These are phyloP conservation scores for Melipona beecheii DNA, from an alignment of 2,888 invertebrate genomes.

Conservation along the genomic window DNA sequence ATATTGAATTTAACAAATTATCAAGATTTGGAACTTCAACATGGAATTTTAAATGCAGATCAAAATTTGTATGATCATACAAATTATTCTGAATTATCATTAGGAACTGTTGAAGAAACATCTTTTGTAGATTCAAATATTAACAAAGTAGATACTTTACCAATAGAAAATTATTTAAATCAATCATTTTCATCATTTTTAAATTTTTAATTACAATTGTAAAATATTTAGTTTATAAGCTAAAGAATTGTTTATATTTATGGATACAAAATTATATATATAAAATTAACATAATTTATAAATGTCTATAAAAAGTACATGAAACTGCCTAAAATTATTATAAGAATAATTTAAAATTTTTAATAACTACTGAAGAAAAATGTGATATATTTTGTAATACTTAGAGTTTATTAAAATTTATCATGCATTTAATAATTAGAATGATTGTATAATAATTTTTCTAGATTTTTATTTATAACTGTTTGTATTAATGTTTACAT, in stretches of 20 bases:
- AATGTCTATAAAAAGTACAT: not conserved
- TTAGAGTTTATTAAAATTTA: slow-evolving; percentile 19
- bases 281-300: not conserved
- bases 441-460: slow-evolving; percentile 23
- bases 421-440: slow-evolving; percentile 25
- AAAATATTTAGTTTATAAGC: not conserved
- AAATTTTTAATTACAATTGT: slow-evolving; percentile 65
- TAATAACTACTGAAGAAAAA: slow-evolving; percentile 1
- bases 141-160: slow-evolving; percentile 68
- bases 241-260: not conserved
- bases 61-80: slow-evolving; percentile 71
- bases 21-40: slow-evolving; percentile 72
- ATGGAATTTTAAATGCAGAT: slow-evolving; percentile 68
- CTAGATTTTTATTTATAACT: slow-evolving; percentile 32
- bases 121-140: slow-evolving; percentile 67
- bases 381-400: slow-evolving; percentile 38
- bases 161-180: slow-evolving; percentile 73
- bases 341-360: slow-evolving; percentile 9
- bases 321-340: slow-evolving; percentile 4
- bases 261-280: not conserved
- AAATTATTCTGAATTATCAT: slow-evolving; percentile 71
- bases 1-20: slow-evolving; percentile 72
- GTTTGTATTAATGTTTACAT: slow-evolving; percentile 23
- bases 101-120: slow-evolving; percentile 67
- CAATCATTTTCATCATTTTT: slow-evolving; percentile 72